A percentile compares a stretch with the other conserved stretches of the same genome.
phyloP scores from a whole-genome alignment of 2,113 vertebrate species.

The Microtus pennsylvanicus region DNA sequence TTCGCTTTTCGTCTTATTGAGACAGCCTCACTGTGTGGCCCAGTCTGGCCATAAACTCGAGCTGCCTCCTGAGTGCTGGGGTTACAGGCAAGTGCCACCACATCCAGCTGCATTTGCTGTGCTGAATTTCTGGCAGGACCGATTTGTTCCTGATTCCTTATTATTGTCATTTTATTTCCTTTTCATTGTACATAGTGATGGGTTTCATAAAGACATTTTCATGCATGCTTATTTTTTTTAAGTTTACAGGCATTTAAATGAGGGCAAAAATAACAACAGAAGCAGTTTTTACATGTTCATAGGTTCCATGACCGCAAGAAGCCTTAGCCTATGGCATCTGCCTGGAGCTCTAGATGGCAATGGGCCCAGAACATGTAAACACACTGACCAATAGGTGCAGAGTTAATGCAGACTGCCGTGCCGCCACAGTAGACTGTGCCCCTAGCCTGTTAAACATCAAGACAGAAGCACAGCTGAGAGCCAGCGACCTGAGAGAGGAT shows the following conservation, averaged over 20 bases:
- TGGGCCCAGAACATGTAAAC: not conserved
- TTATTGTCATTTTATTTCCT: not conserved
- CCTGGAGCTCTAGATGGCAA: fast-evolving
- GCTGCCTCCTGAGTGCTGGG: not conserved
- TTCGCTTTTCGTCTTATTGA: not conserved
- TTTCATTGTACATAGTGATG: not conserved
- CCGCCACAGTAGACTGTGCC: fast-evolving
- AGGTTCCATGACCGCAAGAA: fast-evolving
- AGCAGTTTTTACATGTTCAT: not conserved
- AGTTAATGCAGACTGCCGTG: fast-evolving
- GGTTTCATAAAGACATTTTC: not conserved
- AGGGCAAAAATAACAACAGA: not conserved
- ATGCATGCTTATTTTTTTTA: not conserved
- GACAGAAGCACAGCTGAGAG: fast-evolving
- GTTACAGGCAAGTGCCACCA: not conserved
- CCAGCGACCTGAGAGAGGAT: fast-evolving
- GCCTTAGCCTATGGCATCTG: too few species aligned
- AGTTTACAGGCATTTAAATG: not conserved
- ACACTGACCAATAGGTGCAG: too few species aligned
- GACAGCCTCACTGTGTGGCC: not conserved
- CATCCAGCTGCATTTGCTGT: not conserved
- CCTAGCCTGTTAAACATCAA: too few species aligned
- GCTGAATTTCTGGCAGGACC: not conserved
- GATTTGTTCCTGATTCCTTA: not conserved
- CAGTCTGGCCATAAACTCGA: not conserved